Percentiles rank a stretch among this genome's conserved stretches.
phyloP scores from a whole-genome alignment of 2,797 vertebrate species.

The Cirrhinus mrigala region DNA sequence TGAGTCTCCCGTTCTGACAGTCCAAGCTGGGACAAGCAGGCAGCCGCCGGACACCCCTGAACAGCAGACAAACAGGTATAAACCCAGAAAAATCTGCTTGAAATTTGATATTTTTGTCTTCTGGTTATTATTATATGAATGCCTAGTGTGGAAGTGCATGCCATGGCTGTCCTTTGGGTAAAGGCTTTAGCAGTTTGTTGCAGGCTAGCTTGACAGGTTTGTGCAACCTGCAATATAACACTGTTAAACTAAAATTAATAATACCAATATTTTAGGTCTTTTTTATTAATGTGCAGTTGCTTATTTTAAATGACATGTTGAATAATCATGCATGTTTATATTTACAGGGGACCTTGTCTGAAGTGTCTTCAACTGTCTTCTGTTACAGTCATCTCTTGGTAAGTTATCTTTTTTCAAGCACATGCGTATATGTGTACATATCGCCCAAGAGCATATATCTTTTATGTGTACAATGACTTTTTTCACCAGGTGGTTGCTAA shows the following conservation, averaged over 20 bases:
- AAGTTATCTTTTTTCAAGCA: constrained; percentile 63
- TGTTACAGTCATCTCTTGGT: constrained; percentile 75
- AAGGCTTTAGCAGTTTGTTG: constrained; percentile 34
- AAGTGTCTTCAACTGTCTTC: constrained; percentile 67
- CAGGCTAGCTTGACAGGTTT: constrained; percentile 45
- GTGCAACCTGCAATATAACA: neutral
- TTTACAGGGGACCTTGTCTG: constrained; percentile 73
- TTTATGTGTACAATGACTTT: constrained; percentile 42
- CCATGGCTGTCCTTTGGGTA: constrained; percentile 13
- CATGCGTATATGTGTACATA: neutral
- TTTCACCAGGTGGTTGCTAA: constrained; percentile 57
- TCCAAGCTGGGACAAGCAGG: constrained; percentile 78
- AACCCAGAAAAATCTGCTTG: constrained; percentile 62
- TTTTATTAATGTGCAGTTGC: neutral
- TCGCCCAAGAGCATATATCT: neutral
- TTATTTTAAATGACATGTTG: constrained; percentile 22
- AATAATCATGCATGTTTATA: constrained; percentile 57
- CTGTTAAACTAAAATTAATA: neutral
- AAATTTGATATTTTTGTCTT: constrained; percentile 46
- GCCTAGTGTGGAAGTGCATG: neutral
- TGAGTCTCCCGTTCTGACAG: constrained; percentile 80
- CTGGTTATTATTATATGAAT: constrained; percentile 31
- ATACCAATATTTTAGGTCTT: neutral
- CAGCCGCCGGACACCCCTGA: constrained; percentile 77
- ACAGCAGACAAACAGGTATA: constrained; percentile 79